Conservation (phyloP, 2,797 vertebrate species). For the Novumbra hubbsi region DNA sequence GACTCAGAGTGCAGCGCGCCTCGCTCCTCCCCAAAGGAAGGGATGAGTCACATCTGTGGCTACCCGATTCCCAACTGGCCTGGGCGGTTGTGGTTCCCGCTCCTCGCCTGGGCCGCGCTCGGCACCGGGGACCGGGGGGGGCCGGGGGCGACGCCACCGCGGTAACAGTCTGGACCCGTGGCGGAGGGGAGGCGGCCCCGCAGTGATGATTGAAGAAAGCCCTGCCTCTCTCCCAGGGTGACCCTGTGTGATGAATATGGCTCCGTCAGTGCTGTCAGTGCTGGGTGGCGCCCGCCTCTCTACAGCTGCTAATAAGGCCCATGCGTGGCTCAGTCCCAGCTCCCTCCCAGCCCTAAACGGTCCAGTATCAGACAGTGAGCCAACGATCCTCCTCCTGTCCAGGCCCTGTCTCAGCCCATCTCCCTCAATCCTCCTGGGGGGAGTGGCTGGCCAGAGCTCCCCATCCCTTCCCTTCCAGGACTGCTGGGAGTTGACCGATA, state of each 20-base stretch:
- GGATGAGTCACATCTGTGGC: background rate
- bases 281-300: background rate
- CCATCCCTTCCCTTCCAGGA: background rate
- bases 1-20: background rate
- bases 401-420: background rate
- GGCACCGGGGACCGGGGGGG: too few relatives aligned
- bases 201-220: background rate
- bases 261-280: background rate
- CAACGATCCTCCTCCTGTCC: background rate
- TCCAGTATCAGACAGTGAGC: background rate
- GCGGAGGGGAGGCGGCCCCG: background rate
- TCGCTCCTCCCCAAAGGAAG: background rate
- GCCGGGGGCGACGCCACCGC: too few relatives aligned
- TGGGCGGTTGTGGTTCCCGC: background rate
- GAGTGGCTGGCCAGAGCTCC: background rate
- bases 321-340: background rate
- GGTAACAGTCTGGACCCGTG: background rate
- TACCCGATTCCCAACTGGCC: background rate
- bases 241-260: constrained; percentile 1
- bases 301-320: background rate
- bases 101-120: background rate
- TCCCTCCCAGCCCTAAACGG: background rate
- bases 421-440: background rate
- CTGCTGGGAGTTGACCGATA: background rate
- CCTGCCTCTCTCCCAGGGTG: constrained; percentile 4